Conservation (phyloP, 2,113 vertebrate species). For the Trogon melanurus region DNA sequence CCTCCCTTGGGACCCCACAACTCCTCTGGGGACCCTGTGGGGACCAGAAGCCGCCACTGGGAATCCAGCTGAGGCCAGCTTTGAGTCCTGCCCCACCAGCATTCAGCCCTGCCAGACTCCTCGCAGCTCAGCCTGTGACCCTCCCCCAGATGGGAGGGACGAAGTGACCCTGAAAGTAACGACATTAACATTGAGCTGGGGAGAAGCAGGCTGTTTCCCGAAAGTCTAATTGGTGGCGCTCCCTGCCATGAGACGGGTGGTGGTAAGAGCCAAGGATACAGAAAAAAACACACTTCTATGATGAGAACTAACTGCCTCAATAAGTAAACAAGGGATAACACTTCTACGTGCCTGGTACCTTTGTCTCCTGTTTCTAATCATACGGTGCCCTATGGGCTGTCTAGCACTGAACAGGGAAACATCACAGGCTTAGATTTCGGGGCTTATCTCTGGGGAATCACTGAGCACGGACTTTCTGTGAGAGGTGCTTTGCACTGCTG, state of each 20-base stretch:
- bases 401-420: background rate
- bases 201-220: background rate
- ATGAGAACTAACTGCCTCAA: background rate
- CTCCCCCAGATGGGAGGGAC: background rate
- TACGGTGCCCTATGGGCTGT: background rate
- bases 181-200: background rate
- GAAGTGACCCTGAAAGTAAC: background rate
- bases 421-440: background rate
- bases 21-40: background rate
- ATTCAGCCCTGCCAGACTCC: background rate
- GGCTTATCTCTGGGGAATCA: background rate
- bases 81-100: background rate
- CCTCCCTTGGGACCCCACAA: background rate
- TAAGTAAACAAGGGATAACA: background rate
- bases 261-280: background rate
- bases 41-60: background rate
- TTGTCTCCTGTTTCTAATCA: background rate
- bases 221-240: background rate
- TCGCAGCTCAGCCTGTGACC: background rate
- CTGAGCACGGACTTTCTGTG: rapidly evolving
- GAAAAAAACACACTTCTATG: background rate
- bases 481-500: background rate
- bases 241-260: background rate
- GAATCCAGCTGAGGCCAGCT: background rate
- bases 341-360: background rate